Base-by-base conservation (phyloP, 2,113 vertebrate genomes). In the Brachyhypopomus gauderio region DNA sequence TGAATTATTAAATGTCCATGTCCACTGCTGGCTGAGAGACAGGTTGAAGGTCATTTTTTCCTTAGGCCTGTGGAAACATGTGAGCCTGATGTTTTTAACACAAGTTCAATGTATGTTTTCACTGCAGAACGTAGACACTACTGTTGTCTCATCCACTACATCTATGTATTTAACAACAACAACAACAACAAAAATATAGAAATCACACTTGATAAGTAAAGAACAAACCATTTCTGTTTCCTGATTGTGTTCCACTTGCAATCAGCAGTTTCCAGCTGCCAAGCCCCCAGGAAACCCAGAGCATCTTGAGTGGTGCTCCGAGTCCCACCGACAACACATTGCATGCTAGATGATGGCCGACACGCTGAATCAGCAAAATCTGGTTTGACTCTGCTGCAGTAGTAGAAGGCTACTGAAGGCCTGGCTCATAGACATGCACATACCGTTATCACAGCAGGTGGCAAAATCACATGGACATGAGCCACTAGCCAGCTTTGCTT, bases 201-300 rank as follows among this genome's bases (percentile, higher is more conserved):
- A 9, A 70, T n/a, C 66, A 11, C 16, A 17, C 36, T 67, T 70
- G 34, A 70, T 41, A 70, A 70, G 36, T 12, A 19, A 11, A 34
- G 5, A 70, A 34, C 12, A 52, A 70, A 22, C 0, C 66, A 70
- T 45, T 63, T 76, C 16, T 45, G 34, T 74, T 25, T 77, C 19
- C n/a, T 55, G 41, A 20, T 22, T 23, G 3, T 71, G 22, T 79
- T 16, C 17, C 48, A 72, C 67, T 62, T 22, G 36, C 67, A 79
- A 62, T 79, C 77, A 79, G 56, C 56, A 19, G 17, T 23, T 56
- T 22, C 9, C n/a, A 41, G 7, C 34, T 20, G 12, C 36, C 19
- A 34, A 41, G 34, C 75, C 75, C 48, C 45, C 55, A 79, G 55
- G 66, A 59, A 27, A 52, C 77, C 66, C 59, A 36, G 60, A 56